A percentile compares a stretch with the other conserved stretches of the same genome.
These are phyloP conservation scores for Fulmarus glacialis DNA, from an alignment of 2,113 vertebrate genomes.

Conservation along the genomic window DNA sequence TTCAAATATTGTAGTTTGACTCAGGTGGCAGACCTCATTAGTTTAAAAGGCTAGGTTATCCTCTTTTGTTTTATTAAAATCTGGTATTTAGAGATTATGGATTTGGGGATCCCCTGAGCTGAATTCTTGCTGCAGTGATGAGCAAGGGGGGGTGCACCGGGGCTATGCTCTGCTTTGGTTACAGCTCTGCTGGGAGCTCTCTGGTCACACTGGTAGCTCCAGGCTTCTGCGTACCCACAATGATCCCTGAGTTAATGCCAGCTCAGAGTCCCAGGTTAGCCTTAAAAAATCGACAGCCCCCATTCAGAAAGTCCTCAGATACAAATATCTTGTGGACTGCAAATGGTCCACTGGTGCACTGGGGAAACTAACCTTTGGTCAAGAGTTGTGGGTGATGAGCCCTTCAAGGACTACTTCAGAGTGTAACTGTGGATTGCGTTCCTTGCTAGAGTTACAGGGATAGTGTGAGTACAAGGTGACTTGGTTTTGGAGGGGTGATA, in stretches of 20 bases:
- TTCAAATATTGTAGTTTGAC: background rate
- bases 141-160: rapidly evolving
- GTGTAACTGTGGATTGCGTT: background rate
- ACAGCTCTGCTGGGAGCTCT: background rate
- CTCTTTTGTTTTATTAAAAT: background rate
- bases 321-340: background rate
- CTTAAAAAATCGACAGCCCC: background rate
- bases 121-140: background rate
- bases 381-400: background rate
- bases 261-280: background rate
- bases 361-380: background rate
- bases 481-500: background rate
- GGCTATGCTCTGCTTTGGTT: background rate
- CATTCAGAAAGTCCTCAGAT: background rate
- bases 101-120: background rate
- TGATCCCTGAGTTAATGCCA: background rate
- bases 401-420: background rate
- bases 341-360: background rate
- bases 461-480: background rate
- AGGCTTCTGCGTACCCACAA: background rate
- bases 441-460: background rate
- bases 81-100: background rate
- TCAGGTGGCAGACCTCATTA: background rate
- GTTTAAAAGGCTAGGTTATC: background rate
- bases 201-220: background rate